A percentile compares a stretch with the other conserved stretches of the same genome.
Conservation (phyloP, 2,113 vertebrate species). For the Ifrita kowaldi region DNA sequence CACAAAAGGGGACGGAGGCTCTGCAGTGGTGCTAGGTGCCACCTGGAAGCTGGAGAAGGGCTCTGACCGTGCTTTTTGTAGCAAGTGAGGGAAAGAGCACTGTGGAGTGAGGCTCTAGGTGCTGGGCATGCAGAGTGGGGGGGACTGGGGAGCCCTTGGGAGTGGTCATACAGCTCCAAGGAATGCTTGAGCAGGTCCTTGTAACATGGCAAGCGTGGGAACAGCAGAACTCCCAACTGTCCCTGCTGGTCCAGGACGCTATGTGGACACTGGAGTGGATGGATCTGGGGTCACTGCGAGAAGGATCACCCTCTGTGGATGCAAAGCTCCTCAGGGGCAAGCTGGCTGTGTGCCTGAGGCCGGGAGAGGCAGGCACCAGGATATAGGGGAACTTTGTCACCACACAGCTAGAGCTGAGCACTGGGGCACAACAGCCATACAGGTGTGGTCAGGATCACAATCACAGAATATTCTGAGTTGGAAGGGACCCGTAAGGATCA, state of each 20-base stretch:
- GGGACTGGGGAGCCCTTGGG: rapidly evolving
- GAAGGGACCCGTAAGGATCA: not conserved
- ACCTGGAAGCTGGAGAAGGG: not conserved
- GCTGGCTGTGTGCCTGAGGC: not conserved
- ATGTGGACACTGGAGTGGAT: rapidly evolving
- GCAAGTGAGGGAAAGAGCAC: not conserved
- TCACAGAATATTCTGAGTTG: not conserved
- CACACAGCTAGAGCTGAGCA: not conserved
- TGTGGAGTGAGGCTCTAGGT: not conserved
- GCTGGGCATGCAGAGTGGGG: not conserved
- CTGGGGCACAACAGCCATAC: too few species aligned
- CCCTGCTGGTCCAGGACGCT: not conserved
- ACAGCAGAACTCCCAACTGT: not conserved
- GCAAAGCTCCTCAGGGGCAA: rapidly evolving
- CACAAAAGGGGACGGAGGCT: not conserved
- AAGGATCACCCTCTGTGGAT: too few species aligned
- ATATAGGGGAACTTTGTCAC: too few species aligned
- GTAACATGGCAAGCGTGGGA: rapidly evolving
- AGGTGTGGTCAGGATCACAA: rapidly evolving
- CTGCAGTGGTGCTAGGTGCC: rapidly evolving
- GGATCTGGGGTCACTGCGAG: rapidly evolving
- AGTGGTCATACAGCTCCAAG: not conserved
- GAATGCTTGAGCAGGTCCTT: not conserved
- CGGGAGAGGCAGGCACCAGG: not conserved
- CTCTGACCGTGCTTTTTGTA: not conserved